A percentile compares a stretch with the other conserved stretches of the same genome.
Conservation (phyloP, 2,797 vertebrate species). For the Todus mexicanus region DNA sequence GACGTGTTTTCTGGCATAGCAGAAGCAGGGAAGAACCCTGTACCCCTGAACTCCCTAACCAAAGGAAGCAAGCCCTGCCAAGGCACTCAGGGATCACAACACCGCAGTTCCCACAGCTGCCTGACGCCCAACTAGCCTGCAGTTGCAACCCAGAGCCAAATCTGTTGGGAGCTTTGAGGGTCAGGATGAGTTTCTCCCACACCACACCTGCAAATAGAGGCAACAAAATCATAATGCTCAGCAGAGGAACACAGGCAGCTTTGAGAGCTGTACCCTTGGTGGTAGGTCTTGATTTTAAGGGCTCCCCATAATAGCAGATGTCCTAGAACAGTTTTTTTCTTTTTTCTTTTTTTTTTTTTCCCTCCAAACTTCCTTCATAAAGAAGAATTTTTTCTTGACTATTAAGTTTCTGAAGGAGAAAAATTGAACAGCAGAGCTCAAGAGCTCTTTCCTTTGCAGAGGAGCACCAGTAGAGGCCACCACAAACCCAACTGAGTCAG, state of each 20-base stretch:
- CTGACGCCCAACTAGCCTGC: background rate
- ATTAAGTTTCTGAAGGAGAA: background rate
- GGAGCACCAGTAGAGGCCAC: constrained; percentile 53
- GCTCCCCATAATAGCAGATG: background rate
- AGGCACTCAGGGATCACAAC: background rate
- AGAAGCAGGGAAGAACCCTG: background rate
- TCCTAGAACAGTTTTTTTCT: background rate
- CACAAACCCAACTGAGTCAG: background rate
- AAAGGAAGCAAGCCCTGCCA: background rate
- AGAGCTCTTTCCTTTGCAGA: background rate
- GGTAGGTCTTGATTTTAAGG: background rate
- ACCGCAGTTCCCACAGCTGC: accelerated
- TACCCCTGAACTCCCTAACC: background rate
- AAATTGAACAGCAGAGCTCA: background rate
- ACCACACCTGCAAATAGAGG: background rate
- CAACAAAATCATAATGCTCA: background rate
- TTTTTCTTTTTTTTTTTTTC: background rate
- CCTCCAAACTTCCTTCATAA: background rate
- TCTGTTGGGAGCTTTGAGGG: background rate
- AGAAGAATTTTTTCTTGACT: background rate
- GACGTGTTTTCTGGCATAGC: background rate
- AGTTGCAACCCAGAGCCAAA: background rate
- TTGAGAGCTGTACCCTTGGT: background rate
- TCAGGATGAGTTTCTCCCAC: background rate
- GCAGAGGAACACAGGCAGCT: background rate